phyloP scores from a whole-genome alignment of 2,888 invertebrate species.

The Panopea generosa region DNA sequence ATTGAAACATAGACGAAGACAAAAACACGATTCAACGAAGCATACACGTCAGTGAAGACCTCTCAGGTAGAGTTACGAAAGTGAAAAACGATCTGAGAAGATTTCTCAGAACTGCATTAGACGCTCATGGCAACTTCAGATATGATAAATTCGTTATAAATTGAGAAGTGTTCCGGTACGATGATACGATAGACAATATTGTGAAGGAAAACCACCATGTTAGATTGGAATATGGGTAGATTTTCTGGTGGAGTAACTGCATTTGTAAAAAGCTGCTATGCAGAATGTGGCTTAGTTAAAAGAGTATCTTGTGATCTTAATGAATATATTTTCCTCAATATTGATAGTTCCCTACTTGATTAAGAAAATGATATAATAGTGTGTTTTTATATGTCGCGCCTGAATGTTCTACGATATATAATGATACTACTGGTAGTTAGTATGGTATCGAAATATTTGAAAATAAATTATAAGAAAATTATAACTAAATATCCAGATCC shows the following conservation, averaged over 20 bases:
- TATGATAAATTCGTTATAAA: slow-evolving; percentile 10
- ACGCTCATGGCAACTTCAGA: not conserved
- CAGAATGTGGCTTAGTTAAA: not conserved
- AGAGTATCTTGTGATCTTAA: not conserved
- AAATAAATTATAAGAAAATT: slow-evolving; percentile 2
- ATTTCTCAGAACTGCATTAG: slow-evolving; percentile 3
- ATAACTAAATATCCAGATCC: slow-evolving; percentile 3
- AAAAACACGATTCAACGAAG: not conserved
- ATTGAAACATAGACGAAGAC: not conserved
- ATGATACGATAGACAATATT: not conserved
- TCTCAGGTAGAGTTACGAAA: slow-evolving; percentile 6
- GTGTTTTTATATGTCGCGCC: slow-evolving; percentile 16
- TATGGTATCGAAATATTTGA: slow-evolving; percentile 17
- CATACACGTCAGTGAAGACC: slow-evolving; percentile 1
- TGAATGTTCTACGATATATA: slow-evolving; percentile 14
- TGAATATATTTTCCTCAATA: not conserved
- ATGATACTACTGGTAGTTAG: not conserved
- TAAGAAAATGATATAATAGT: not conserved
- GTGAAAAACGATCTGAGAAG: slow-evolving; percentile 10
- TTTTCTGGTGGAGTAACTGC: slow-evolving; percentile 12
- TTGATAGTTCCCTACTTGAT: not conserved
- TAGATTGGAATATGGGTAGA: not conserved
- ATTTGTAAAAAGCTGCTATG: slow-evolving; percentile 1
- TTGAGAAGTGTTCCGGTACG: not conserved
- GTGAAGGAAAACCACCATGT: too few species aligned